Conservation (phyloP, 2,113 vertebrate genomes). For the Donacobius atricapilla region DNA sequence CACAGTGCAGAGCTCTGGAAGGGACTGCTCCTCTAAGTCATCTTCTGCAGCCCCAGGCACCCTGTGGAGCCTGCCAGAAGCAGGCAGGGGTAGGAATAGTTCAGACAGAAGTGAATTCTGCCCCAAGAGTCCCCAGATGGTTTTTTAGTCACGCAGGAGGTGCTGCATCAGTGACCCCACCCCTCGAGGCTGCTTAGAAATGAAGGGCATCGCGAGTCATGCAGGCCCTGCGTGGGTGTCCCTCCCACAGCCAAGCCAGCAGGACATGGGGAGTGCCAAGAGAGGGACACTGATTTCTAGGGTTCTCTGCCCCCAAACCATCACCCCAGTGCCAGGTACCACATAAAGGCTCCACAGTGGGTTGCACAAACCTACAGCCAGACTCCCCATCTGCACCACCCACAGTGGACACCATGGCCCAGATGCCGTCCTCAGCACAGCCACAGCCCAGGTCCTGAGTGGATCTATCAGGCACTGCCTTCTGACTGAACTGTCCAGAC, state of each 20-base stretch:
- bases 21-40: background rate
- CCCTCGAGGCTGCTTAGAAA: background rate
- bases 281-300: background rate
- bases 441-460: background rate
- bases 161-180: background rate
- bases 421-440: background rate
- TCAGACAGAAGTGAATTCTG: background rate
- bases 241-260: background rate
- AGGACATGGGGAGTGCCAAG: background rate
- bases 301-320: background rate
- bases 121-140: background rate
- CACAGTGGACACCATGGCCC: fast-evolving
- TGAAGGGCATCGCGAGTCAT: background rate
- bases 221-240: background rate
- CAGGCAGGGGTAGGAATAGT: background rate
- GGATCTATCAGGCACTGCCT: background rate
- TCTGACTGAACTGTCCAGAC: background rate
- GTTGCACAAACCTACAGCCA: background rate
- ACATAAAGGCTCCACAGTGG: background rate
- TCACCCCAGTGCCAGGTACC: background rate
- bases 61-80: background rate
- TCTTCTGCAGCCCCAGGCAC: background rate
- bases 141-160: background rate
- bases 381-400: background rate
- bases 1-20: background rate